These are phyloP conservation scores for Trachelus iudaicus DNA, from an alignment of 2,888 invertebrate species.

Conservation along the genomic window DNA sequence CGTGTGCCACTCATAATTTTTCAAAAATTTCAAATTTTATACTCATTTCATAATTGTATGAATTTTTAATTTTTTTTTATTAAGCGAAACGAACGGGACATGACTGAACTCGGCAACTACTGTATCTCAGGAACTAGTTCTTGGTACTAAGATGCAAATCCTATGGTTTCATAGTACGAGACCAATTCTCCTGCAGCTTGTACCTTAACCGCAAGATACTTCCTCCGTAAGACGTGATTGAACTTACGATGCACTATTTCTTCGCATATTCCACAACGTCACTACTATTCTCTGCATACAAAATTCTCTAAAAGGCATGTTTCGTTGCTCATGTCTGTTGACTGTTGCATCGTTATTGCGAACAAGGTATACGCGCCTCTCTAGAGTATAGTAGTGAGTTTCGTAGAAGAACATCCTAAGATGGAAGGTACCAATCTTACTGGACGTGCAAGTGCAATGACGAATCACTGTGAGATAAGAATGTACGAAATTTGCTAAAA, in stretches of 20 bases:
- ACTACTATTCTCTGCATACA: background rate
- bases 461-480: background rate
- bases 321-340: background rate
- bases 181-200: background rate
- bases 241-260: background rate
- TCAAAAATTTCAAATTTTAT: background rate
- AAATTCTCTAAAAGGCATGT: background rate
- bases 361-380: background rate
- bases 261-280: background rate
- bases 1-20: background rate
- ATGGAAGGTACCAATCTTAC: background rate
- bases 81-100: background rate
- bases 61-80: background rate
- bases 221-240: background rate
- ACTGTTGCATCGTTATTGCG: background rate
- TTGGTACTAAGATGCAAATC: background rate
- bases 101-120: background rate
- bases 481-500: background rate
- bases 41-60: background rate
- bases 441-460: background rate
- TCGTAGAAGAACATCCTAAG: background rate
- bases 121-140: background rate
- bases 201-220: background rate
- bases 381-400: background rate
- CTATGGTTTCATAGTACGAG: background rate